Conservation (phyloP, 2,797 vertebrate species). For the Epinephelus coioides region DNA sequence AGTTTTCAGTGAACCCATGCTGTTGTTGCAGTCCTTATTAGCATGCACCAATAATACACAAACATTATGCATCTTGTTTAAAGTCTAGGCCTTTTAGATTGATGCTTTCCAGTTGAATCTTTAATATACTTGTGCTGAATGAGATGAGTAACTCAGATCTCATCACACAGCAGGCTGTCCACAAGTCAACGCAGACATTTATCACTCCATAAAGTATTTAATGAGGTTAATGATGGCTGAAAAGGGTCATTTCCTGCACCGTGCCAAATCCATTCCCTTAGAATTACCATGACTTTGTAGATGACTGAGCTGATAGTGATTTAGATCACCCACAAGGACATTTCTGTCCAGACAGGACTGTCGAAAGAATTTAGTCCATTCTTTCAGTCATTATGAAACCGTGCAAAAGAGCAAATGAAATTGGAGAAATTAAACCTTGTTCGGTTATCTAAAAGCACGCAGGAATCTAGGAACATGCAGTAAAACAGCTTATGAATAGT, state of each 20-base stretch:
- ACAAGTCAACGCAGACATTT: not conserved
- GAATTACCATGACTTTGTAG: not conserved
- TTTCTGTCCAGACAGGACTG: slow-evolving; percentile 20
- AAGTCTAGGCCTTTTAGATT: too few relatives aligned
- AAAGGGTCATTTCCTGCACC: not conserved
- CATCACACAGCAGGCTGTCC: not conserved
- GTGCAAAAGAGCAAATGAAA: slow-evolving; percentile 29
- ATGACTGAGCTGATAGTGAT: not conserved
- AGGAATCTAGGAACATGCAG: not conserved
- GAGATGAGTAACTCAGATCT: not conserved
- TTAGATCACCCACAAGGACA: not conserved
- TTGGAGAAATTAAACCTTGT: not conserved
- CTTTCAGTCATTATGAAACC: slow-evolving; percentile 10
- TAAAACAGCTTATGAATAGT: not conserved
- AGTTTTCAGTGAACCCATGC: rapidly evolving
- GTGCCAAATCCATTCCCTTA: not conserved
- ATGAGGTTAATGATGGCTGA: not conserved
- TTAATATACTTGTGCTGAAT: not conserved
- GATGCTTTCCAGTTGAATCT: not conserved
- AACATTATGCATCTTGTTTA: too few relatives aligned
- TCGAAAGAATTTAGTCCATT: not conserved
- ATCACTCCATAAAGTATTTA: not conserved
- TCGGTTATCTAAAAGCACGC: not conserved
- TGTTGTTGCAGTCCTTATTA: not conserved
- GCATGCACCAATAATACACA: not conserved